phyloP scores from a whole-genome alignment of 2,888 invertebrate genomes.

The Microchrysa polita region DNA sequence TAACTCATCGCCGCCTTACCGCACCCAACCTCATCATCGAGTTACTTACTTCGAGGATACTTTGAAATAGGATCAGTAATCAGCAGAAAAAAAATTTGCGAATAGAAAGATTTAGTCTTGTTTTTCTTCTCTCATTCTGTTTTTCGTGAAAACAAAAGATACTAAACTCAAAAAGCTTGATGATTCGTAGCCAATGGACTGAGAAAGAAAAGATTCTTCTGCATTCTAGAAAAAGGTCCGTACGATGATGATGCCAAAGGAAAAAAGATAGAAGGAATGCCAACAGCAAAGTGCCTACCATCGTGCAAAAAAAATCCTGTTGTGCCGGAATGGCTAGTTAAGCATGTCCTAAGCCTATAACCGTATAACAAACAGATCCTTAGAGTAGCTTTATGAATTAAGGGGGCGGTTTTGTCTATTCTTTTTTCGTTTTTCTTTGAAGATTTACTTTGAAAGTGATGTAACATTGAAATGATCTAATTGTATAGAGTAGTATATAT shows the following conservation, averaged over 20 bases:
- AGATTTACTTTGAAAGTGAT: no score
- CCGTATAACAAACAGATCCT: background rate
- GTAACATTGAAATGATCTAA: no score
- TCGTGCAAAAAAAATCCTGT: background rate
- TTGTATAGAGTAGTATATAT: no score
- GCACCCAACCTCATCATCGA: no score
- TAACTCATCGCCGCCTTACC: background rate
- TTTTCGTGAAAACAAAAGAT: conserved; percentile 9
- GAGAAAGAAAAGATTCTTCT: conserved; percentile 6
- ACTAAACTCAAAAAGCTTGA: background rate
- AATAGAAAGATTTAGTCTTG: background rate
- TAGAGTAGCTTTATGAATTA: background rate
- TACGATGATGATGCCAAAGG: no score
- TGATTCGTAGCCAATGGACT: conserved; percentile 1
- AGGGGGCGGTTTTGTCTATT: background rate
- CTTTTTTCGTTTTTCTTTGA: no score
- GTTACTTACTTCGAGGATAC: no score
- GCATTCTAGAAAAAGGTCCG: background rate
- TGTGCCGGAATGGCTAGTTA: background rate
- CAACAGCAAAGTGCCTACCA: background rate
- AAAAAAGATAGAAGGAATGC: no score
- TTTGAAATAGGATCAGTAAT: background rate
- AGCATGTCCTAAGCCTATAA: background rate
- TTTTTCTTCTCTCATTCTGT: background rate
- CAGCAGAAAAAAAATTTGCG: background rate